phyloP scores from a whole-genome alignment of 2,888 invertebrate genomes.

The Tyria jacobaeae region DNA sequence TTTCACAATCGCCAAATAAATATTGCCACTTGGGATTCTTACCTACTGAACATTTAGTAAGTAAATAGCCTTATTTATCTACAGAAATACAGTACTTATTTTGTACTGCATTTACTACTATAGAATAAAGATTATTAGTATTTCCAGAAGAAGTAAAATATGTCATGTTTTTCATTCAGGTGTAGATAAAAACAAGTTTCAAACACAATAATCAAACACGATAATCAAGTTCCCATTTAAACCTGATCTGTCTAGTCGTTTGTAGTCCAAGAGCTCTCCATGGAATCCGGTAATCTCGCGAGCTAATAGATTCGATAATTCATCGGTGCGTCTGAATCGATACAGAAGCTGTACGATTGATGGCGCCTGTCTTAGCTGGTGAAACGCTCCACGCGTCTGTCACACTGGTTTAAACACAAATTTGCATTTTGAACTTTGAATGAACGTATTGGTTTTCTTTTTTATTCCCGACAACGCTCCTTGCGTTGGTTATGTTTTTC shows the following conservation, averaged over 20 bases:
- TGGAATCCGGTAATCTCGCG: slow-evolving; percentile 81
- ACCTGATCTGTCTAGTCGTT: slow-evolving; percentile 51
- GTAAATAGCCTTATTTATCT: too few species aligned
- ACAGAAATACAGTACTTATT: too few species aligned
- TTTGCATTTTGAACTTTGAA: slow-evolving; percentile 45
- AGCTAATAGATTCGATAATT: slow-evolving; percentile 85
- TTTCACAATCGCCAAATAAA: too few species aligned
- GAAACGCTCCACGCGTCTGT: slow-evolving; percentile 50
- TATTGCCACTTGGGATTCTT: too few species aligned
- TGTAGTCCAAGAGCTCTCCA: slow-evolving; percentile 44
- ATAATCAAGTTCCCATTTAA: background rate
- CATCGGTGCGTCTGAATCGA: slow-evolving; percentile 77
- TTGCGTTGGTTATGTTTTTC: too few species aligned
- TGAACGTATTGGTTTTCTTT: slow-evolving; percentile 29
- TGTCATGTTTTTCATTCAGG: too few species aligned
- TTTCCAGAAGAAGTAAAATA: too few species aligned
- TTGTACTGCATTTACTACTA: too few species aligned
- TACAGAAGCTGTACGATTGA: slow-evolving; percentile 74
- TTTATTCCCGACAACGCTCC: too few species aligned
- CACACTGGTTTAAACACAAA: slow-evolving; percentile 50
- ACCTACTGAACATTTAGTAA: too few species aligned
- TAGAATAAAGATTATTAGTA: too few species aligned
- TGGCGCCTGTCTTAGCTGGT: slow-evolving; percentile 59
- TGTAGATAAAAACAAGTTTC: background rate
- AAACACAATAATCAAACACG: background rate